Conservation (phyloP, 2,797 vertebrate genomes). For the Allobates femoralis region DNA sequence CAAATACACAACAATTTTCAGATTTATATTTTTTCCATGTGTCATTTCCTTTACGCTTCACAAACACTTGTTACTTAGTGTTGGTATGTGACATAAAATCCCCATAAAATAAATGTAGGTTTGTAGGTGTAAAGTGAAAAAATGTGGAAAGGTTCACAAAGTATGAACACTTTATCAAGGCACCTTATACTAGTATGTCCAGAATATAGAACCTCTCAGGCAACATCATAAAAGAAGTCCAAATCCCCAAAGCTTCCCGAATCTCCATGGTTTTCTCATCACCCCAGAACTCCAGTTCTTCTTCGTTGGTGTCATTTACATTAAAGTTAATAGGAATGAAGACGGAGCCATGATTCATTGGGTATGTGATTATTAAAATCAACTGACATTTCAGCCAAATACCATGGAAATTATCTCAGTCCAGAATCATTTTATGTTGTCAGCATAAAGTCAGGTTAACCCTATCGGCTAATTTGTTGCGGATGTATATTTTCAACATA, state of each 20-base stretch:
- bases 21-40: no score
- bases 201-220: no score
- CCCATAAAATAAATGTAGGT: no score
- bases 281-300: background rate
- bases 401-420: constrained; percentile 38
- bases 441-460: constrained; percentile 29
- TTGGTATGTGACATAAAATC: no score
- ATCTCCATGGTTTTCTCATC: constrained; percentile 3
- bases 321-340: constrained; percentile 20
- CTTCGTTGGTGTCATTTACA: constrained; percentile 5
- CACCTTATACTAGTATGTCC: no score
- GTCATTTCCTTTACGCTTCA: no score
- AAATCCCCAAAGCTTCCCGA: background rate
- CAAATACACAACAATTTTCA: no score
- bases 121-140: no score
- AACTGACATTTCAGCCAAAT: constrained; percentile 47
- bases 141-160: no score
- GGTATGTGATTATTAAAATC: constrained; percentile 39
- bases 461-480: background rate
- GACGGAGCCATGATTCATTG: constrained; percentile 27
- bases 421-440: constrained; percentile 19
- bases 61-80: no score
- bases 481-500: background rate
- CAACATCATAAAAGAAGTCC: background rate
- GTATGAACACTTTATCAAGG: no score